Base-by-base conservation (phyloP, 2,797 vertebrate species). In the Poecilia picta region DNA sequence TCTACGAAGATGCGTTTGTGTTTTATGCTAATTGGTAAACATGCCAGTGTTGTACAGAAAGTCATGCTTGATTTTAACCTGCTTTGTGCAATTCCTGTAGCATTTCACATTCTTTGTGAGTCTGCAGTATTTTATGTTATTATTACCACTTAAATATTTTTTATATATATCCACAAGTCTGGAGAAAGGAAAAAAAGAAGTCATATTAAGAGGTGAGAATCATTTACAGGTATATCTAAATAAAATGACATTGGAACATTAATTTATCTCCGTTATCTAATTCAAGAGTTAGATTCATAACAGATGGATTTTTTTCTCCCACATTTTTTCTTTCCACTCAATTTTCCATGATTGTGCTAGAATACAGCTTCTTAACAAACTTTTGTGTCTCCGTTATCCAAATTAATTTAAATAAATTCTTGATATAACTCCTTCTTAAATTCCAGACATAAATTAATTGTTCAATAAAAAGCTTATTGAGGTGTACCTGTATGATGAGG, bases 31-130 rank as follows among this genome's bases (percentile, higher is more conserved):
- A 47, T 51, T 71, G 81, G 59, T 80, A 23, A 68, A 72, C 83
- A 39, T 83, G 10, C 71, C 78, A 23, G 68, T 76, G 20, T 76
- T 76, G 36, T 77, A 33, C 25, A 55, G 68, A 66, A 45, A 78
- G 76, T 83, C 72, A 5, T 39, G 78, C 73, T 83, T 72, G 59
- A 73, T 73, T 45, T 62, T 85, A 75, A 79, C 77, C 62, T 85
- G 83, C 77, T 83, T 82, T 74, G 73, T 84, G 83, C 89, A 82
- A 78, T 85, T 83, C 85, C 77, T 92, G 90, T 90, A 89, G 87
- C 91, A 82, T 85, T 76, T 76, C 73, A 85, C 47, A 25, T 79
- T 83, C 81, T 80, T 85, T 47, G 72, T 89, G 78, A 83, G 76
- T 82, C 83, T 91, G 83, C 87, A 85, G 81, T 87, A 90, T 74